Evolutionary conservation across 2,113 vertebrate species (phyloP).

Genomic region (Leucopternis melanops): DNA sequence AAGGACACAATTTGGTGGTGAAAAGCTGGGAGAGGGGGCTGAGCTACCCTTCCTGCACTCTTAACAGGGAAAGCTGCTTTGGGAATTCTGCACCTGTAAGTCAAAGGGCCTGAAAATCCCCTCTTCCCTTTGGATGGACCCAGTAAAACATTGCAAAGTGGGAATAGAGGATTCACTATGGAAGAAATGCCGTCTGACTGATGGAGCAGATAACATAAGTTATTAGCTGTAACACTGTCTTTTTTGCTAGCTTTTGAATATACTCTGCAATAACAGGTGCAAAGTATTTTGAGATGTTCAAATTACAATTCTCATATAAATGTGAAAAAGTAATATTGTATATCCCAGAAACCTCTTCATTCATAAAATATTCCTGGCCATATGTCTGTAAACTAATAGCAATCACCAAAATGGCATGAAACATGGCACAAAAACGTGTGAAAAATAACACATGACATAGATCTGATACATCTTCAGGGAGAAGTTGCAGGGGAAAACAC

Average conservation of each 20-base stretch:
- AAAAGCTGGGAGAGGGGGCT: not conserved
- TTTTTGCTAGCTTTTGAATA: not conserved
- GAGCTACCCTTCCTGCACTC: not conserved
- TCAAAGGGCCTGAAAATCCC: not conserved
- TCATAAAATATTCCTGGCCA: slow-evolving; percentile 55
- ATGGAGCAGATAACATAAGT: not conserved
- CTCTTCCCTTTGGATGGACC: not conserved
- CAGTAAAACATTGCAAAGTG: not conserved
- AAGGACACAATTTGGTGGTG: not conserved
- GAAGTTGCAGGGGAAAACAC: not conserved
- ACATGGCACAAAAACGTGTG: not conserved
- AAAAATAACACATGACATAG: slow-evolving; percentile 48
- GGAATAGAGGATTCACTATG: not conserved
- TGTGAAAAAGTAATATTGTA: not conserved
- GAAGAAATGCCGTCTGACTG: not conserved
- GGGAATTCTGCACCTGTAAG: not conserved
- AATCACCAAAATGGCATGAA: slow-evolving; percentile 24
- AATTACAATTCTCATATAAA: not conserved
- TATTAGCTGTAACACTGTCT: not conserved
- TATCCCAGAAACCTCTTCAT: slow-evolving; percentile 31
- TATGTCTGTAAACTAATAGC: slow-evolving; percentile 39
- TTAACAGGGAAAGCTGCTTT: not conserved
- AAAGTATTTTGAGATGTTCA: slow-evolving; percentile 7
- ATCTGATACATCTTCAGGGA: slow-evolving; percentile 17
- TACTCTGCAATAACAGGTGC: not conserved